phyloP scores from a whole-genome alignment of 1,140 invertebrate species.

The Globodera rostochiensis region DNA sequence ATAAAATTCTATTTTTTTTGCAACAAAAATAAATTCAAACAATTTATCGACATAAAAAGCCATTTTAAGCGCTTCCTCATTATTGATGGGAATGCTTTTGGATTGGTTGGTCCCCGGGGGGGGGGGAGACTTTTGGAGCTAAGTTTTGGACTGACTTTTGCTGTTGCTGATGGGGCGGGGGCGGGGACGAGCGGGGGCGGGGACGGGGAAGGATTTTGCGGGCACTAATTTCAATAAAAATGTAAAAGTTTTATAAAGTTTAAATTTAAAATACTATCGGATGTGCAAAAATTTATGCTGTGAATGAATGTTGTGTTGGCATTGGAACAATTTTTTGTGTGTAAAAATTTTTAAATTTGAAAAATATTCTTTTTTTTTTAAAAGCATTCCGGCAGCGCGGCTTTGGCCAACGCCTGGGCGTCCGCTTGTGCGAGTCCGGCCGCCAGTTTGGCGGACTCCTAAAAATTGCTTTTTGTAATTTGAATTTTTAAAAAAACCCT shows the following conservation, averaged over 20 bases:
- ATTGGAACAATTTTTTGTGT: too few relatives aligned
- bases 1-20: not conserved
- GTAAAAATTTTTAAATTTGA: not conserved
- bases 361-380: not conserved
- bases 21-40: not conserved
- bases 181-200: not conserved
- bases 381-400: not conserved
- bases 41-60: too few relatives aligned
- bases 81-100: not conserved
- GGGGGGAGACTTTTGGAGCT: not conserved
- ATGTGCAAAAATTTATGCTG: not conserved
- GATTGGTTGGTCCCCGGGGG: not conserved
- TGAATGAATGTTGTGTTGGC: too few relatives aligned
- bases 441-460: slow-evolving; percentile 2
- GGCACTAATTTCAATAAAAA: not conserved
- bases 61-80: not conserved
- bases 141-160: not conserved
- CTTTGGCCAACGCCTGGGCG: not conserved
- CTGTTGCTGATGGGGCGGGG: not conserved
- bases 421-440: not conserved
- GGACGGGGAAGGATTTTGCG: too few relatives aligned
- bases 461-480: too few relatives aligned
- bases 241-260: too few relatives aligned
- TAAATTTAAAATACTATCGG: too few relatives aligned
- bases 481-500: too few relatives aligned